These are phyloP conservation scores for Passer montanus DNA, from an alignment of 2,113 vertebrate species.

Conservation along the genomic window DNA sequence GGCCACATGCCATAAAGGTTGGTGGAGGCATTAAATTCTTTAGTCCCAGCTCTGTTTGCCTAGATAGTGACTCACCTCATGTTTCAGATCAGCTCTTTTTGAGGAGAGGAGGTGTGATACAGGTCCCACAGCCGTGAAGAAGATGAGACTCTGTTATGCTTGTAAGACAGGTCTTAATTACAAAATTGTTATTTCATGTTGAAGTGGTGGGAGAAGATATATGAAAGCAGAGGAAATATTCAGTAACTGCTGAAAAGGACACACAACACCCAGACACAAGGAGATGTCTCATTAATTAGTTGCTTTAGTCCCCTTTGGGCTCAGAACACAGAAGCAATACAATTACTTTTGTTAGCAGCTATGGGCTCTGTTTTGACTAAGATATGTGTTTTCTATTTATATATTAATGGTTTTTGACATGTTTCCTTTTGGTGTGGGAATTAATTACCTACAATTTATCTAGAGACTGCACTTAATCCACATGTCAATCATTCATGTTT, in stretches of 20 bases:
- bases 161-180: constrained; percentile 45
- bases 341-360: constrained; percentile 6
- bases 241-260: background rate
- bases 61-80: background rate
- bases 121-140: background rate
- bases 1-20: background rate
- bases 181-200: constrained; percentile 33
- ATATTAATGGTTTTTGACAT: background rate
- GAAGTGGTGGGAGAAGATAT: constrained; percentile 14
- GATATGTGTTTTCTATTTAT: background rate
- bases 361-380: background rate
- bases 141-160: background rate
- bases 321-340: background rate
- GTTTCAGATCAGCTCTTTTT: background rate
- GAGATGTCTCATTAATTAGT: constrained; percentile 15
- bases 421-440: constrained; percentile 1
- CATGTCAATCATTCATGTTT: background rate
- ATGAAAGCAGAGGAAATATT: constrained; percentile 7
- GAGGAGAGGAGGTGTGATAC: background rate
- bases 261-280: background rate
- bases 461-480: background rate
- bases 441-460: constrained; percentile 7
- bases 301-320: background rate
- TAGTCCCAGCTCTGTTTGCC: background rate
- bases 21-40: background rate